Conservation (phyloP, 2,797 vertebrate species). For the Philypnodon macrostomus region DNA sequence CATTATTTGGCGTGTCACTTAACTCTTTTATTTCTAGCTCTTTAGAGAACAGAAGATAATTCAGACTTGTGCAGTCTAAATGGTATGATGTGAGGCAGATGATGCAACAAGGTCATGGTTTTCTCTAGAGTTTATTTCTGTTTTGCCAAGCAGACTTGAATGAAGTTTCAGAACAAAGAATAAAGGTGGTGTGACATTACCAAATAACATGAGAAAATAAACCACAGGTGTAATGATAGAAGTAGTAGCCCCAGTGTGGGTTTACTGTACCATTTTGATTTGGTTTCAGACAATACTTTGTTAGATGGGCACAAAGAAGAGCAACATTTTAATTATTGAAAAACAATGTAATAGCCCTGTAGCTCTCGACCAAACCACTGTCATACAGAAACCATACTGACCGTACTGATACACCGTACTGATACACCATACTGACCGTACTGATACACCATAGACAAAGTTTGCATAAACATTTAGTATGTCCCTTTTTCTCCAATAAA, state of each 20-base stretch:
- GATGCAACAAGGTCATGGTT: conserved; percentile 18
- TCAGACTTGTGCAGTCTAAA: too few species aligned
- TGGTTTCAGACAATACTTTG: conserved; percentile 15
- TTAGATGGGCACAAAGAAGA: conserved; percentile 27
- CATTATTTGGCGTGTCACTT: too few species aligned
- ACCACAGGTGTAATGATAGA: conserved; percentile 14
- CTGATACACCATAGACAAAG: conserved; percentile 37
- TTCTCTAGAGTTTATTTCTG: conserved; percentile 61
- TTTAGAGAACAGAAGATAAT: too few species aligned
- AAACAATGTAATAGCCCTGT: conserved; percentile 32
- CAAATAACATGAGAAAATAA: conserved; percentile 45
- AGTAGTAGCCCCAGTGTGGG: conserved; percentile 4
- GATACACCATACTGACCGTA: conserved; percentile 44
- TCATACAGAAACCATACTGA: conserved; percentile 17
- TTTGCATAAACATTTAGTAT: conserved; percentile 66
- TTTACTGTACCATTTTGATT: conserved; percentile 16
- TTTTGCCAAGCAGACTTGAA: conserved; percentile 60
- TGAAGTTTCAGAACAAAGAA: conserved; percentile 44
- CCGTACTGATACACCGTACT: too few species aligned
- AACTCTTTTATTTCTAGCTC: background rate
- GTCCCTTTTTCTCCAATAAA: conserved; percentile 51
- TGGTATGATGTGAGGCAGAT: background rate
- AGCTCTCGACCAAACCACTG: conserved; percentile 30
- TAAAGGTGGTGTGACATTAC: conserved; percentile 37
- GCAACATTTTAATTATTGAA: conserved; percentile 15